phyloP scores from a whole-genome alignment of 35 echinoderm and acorn worm species.

The Ophioderma brevispina region DNA sequence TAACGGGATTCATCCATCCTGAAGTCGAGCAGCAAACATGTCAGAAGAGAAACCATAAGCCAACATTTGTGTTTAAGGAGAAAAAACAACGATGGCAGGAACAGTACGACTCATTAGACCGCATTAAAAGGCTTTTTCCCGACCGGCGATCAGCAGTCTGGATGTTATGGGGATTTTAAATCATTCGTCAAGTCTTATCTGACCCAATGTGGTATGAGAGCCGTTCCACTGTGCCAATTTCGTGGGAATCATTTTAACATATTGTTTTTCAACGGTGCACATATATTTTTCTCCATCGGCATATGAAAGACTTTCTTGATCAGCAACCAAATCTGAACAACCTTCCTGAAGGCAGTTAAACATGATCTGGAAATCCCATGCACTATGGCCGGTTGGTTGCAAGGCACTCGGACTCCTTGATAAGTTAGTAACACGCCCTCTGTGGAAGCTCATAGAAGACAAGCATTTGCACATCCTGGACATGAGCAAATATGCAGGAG shows the following conservation, averaged over 20 bases:
- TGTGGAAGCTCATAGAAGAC: constrained; percentile 17
- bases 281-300: constrained; percentile 4
- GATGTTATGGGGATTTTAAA: too few relatives aligned
- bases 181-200: too few relatives aligned
- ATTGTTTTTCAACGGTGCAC: background rate
- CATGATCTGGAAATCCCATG: background rate
- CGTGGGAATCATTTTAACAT: constrained; percentile 30
- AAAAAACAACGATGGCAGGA: too few relatives aligned
- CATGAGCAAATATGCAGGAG: background rate
- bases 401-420: constrained; percentile 22
- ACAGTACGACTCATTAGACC: too few relatives aligned
- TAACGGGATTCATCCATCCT: too few relatives aligned
- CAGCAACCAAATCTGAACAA: constrained; percentile 11
- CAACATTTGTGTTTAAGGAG: too few relatives aligned
- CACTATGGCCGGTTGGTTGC: constrained; percentile 5
- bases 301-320: constrained; percentile 19
- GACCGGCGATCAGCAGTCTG: too few relatives aligned
- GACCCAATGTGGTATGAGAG: too few relatives aligned
- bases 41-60: too few relatives aligned
- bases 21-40: too few relatives aligned
- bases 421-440: constrained; percentile 17
- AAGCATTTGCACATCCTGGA: constrained; percentile 26
- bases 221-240: constrained; percentile 32
- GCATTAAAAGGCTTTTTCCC: too few relatives aligned
- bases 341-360: constrained; percentile 1